A percentile compares a stretch with the other conserved stretches of the same genome.
Evolutionary conservation across 2,888 invertebrate genomes (phyloP).

Genomic region (Maniola hyperantus): DNA sequence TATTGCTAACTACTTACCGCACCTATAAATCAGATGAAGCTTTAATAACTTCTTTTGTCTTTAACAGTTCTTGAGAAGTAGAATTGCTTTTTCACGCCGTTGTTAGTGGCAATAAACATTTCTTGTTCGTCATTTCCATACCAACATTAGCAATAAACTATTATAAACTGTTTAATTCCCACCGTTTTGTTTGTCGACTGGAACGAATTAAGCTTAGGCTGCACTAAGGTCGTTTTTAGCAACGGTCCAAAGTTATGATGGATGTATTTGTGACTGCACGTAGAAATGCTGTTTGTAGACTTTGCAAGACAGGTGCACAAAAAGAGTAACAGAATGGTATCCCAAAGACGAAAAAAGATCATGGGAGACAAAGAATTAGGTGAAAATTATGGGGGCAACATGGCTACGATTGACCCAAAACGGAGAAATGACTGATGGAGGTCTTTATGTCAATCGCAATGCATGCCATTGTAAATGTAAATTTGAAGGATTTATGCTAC

Average conservation of each 20-base stretch:
- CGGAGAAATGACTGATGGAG: no score
- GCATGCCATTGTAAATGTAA: no score
- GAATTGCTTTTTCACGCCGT: conserved; percentile 31
- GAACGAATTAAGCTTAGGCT: conserved; percentile 42
- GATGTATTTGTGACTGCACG: background rate
- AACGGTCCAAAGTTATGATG: background rate
- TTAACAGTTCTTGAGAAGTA: conserved; percentile 35
- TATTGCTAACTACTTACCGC: conserved; percentile 10
- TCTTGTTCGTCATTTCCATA: conserved; percentile 56
- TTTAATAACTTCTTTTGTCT: conserved; percentile 34
- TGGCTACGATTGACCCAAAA: no score
- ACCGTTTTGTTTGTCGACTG: conserved; percentile 55
- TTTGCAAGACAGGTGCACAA: no score
- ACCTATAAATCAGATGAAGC: conserved; percentile 29
- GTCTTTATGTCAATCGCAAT: no score
- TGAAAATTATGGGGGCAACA: no score
- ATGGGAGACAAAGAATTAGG: no score
- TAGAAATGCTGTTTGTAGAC: no score
- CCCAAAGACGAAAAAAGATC: no score
- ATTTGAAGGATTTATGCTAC: no score
- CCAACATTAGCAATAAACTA: conserved; percentile 50
- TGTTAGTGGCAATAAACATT: conserved; percentile 45
- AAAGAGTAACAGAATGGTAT: no score
- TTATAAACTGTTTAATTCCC: conserved; percentile 56
- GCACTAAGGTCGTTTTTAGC: conserved; percentile 1